phyloP scores from a whole-genome alignment of 2,113 vertebrate genomes.

The Porphyrio hochstetteri region DNA sequence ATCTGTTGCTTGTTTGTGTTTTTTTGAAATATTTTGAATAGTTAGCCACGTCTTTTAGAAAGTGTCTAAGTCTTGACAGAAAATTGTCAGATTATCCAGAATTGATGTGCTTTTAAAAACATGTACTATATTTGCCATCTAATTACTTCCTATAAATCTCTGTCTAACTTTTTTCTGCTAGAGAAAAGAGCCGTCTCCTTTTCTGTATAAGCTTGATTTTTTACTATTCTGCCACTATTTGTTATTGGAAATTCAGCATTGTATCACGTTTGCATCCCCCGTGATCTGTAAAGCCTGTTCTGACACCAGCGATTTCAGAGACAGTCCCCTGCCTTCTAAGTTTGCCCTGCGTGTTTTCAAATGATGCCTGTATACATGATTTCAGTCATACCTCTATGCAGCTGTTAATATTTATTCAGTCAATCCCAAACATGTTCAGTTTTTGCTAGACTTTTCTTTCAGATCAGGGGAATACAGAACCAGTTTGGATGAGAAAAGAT shows the following conservation, averaged over 20 bases:
- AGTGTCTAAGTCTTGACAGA: background rate
- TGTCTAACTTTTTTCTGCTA: background rate
- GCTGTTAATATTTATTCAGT: background rate
- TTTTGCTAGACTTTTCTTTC: background rate
- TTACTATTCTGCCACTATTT: background rate
- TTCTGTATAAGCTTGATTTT: no score
- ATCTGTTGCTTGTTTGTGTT: background rate
- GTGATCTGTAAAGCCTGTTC: background rate
- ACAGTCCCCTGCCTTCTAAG: background rate
- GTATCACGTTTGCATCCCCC: background rate
- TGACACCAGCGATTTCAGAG: background rate
- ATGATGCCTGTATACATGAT: background rate
- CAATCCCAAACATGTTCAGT: background rate
- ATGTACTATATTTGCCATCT: background rate
- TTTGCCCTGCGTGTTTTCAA: background rate
- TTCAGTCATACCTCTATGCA: background rate
- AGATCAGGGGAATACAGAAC: background rate
- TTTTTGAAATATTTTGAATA: background rate
- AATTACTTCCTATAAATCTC: background rate
- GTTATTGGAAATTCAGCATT: background rate
- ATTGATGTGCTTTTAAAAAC: background rate
- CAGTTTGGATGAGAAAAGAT: background rate
- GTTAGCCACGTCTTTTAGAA: background rate
- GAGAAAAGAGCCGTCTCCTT: background rate
- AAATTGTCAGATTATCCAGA: background rate